A percentile compares a stretch with the other conserved stretches of the same genome.
Conservation (phyloP, 2,797 vertebrate genomes). For the Ceryle rudis region DNA sequence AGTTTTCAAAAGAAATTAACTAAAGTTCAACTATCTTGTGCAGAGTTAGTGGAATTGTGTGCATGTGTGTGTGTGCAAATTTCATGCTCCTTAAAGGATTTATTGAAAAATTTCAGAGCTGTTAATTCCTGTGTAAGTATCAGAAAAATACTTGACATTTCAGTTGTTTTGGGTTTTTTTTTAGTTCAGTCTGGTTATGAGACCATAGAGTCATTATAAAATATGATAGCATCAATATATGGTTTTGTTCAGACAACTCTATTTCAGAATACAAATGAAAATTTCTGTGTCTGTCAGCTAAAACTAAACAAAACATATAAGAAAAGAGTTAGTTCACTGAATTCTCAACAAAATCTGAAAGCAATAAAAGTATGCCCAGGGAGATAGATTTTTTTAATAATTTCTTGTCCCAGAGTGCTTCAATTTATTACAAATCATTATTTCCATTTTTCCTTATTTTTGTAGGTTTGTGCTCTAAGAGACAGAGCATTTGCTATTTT, state of each 20-base stretch:
- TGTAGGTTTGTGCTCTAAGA: not conserved
- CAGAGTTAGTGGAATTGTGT: not conserved
- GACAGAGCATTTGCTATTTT: not conserved
- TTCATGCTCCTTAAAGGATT: not conserved
- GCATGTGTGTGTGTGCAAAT: not conserved
- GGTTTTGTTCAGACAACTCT: not conserved
- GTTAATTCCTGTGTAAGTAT: constrained; percentile 2
- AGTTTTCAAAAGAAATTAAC: not conserved
- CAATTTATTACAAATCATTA: not conserved
- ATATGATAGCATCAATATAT: not conserved
- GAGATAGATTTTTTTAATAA: not conserved
- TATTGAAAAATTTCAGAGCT: not conserved
- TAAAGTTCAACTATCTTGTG: not conserved
- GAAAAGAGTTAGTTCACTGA: not conserved
- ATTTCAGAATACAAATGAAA: constrained; percentile 1
- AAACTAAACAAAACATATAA: not conserved
- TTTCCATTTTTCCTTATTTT: not conserved
- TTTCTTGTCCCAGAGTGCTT: not conserved
- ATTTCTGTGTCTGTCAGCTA: not conserved
- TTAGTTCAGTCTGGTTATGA: not conserved
- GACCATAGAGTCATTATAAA: not conserved
- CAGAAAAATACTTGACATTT: not conserved
- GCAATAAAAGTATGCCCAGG: not conserved
- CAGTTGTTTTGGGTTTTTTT: not conserved
- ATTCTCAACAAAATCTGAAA: not conserved